These are phyloP conservation scores for Perccottus glenii DNA, from an alignment of 2,113 vertebrate genomes.

Conservation along the genomic window DNA sequence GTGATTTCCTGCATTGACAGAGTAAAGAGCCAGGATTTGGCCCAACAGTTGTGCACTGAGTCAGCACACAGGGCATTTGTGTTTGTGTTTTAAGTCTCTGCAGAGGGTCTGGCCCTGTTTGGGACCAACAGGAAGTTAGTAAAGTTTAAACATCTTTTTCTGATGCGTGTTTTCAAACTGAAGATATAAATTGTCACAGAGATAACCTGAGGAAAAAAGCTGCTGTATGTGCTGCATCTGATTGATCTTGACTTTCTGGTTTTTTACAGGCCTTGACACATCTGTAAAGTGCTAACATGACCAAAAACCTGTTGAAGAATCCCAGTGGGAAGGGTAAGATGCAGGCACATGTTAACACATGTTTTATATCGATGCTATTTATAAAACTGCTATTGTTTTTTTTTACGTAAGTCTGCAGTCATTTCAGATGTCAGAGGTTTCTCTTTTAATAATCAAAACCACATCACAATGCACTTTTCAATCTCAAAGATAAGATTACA, in stretches of 20 bases:
- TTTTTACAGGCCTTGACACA: conserved; percentile 18
- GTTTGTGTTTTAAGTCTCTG: conserved; percentile 30
- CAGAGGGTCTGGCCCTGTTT: neutral
- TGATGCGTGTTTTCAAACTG: neutral
- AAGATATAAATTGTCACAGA: too few relatives aligned
- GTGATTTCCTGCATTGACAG: conserved; percentile 52
- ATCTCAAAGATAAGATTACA: too few relatives aligned
- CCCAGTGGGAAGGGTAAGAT: conserved; percentile 53
- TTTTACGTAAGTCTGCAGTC: too few relatives aligned
- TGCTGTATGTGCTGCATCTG: neutral
- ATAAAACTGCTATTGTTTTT: too few relatives aligned
- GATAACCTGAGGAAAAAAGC: neutral
- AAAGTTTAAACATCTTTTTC: too few relatives aligned
- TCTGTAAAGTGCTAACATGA: conserved; percentile 51
- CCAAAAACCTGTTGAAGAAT: conserved; percentile 77
- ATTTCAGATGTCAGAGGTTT: too few relatives aligned
- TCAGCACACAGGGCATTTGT: conserved; percentile 59
- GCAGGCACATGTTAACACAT: too few relatives aligned
- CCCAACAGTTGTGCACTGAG: conserved; percentile 35
- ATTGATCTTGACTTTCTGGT: neutral
- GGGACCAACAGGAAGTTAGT: neutral
- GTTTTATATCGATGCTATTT: too few relatives aligned
- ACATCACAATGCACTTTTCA: too few relatives aligned
- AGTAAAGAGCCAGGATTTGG: conserved; percentile 25
- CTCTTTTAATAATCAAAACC: too few relatives aligned